Percentiles rank a stretch among this genome's conserved stretches.
Conservation (phyloP, 2,113 vertebrate genomes). For the Nothocercus nigrocapillus region DNA sequence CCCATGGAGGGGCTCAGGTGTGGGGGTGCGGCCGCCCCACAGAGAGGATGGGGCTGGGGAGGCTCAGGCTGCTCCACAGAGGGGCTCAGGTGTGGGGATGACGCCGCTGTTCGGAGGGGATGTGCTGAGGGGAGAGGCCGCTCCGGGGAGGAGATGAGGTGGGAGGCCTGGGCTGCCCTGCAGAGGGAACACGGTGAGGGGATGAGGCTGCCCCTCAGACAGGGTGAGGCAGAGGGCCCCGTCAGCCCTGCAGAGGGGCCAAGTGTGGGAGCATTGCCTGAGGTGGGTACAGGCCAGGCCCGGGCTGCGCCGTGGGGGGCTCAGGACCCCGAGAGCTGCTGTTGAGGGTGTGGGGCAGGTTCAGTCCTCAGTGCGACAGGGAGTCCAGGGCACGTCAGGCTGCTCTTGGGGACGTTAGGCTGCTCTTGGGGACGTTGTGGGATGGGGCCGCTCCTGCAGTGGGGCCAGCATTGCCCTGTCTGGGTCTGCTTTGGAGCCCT, state of each 20-base stretch:
- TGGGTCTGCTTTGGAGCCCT: background rate
- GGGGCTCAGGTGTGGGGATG: too few relatives aligned
- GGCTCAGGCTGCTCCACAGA: background rate
- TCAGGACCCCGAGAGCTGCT: background rate
- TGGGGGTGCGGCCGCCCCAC: too few relatives aligned
- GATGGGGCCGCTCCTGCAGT: background rate
- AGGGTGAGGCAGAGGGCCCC: rapidly evolving
- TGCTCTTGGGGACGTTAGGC: background rate
- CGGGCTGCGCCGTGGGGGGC: background rate
- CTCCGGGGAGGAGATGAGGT: too few relatives aligned
- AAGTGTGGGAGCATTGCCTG: background rate
- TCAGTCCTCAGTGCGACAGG: background rate
- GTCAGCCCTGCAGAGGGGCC: rapidly evolving
- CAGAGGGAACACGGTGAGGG: too few relatives aligned
- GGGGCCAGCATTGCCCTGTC: too few relatives aligned
- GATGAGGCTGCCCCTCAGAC: too few relatives aligned
- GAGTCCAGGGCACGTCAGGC: background rate
- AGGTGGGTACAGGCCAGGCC: background rate
- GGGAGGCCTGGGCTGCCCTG: too few relatives aligned
- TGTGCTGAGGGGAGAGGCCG: background rate
- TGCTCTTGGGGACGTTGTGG: too few relatives aligned
- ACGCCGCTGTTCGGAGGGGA: background rate
- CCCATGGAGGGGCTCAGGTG: background rate
- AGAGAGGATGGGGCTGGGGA: rapidly evolving
- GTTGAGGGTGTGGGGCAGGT: background rate